Evolutionary conservation across 2,797 vertebrate genomes (phyloP).

Genomic region (Sebastes kiyomatsui): DNA sequence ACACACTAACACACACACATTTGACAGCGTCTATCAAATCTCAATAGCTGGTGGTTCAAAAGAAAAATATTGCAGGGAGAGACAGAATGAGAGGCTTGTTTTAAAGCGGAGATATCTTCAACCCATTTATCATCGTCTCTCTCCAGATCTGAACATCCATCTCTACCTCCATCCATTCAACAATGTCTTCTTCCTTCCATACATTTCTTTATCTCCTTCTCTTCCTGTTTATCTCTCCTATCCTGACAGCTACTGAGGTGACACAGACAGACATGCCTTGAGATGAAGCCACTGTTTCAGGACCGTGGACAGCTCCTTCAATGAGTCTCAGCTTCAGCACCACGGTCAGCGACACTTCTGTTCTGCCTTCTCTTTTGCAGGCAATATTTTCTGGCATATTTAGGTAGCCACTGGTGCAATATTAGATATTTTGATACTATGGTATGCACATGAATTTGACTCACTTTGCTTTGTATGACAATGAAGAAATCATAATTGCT

Average conservation of each 20-base stretch:
- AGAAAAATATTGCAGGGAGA: conserved; percentile 11
- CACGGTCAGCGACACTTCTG: conserved; percentile 32
- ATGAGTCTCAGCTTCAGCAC: conserved; percentile 52
- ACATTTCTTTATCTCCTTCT: background rate
- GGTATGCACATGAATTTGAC: background rate
- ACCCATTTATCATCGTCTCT: conserved; percentile 14
- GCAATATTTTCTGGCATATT: background rate
- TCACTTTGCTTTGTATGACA: background rate
- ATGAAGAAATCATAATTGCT: background rate
- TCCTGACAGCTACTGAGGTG: background rate
- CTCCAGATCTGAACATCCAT: background rate
- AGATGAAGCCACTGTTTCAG: conserved; percentile 17
- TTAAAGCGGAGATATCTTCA: background rate
- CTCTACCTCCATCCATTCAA: background rate
- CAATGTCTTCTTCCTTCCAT: background rate
- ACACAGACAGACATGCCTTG: background rate
- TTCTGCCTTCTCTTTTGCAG: background rate
- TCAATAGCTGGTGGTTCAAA: conserved; percentile 34
- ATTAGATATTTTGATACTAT: background rate
- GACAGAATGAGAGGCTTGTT: conserved; percentile 75
- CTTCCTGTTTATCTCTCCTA: background rate
- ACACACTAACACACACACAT: background rate
- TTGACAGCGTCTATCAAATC: conserved; percentile 39
- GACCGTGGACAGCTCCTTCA: conserved; percentile 1
- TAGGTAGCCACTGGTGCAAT: fast-evolving